Evolutionary conservation across 2,888 invertebrate genomes (phyloP).

Genomic region (Leptinotarsa juncta): DNA sequence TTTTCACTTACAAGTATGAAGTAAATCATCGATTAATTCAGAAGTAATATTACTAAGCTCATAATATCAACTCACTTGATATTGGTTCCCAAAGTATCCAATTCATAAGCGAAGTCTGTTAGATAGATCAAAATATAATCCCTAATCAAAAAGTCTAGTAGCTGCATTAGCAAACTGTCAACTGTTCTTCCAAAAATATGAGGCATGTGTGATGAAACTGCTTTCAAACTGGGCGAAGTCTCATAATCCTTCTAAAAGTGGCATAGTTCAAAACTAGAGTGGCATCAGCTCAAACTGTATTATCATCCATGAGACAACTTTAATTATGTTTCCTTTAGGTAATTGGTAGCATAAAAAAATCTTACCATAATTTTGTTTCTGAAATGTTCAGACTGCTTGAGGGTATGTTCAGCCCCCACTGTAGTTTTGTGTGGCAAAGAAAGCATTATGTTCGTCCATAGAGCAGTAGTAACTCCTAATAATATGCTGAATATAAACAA

Average conservation of each 20-base stretch:
- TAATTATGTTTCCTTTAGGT: not conserved
- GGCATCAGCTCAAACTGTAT: not conserved
- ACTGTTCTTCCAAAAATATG: conserved; percentile 86
- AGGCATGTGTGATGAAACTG: conserved; percentile 70
- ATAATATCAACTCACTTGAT: conserved; percentile 64
- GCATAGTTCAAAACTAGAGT: conserved; percentile 1
- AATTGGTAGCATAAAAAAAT: conserved; percentile 16
- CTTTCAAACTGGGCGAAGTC: conserved; percentile 44
- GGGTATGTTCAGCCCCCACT: conserved; percentile 70
- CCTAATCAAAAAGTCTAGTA: conserved; percentile 81
- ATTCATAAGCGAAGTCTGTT: conserved; percentile 69
- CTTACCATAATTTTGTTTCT: conserved; percentile 73
- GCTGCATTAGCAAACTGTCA: conserved; percentile 84
- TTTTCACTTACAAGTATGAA: not conserved
- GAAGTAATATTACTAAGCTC: not conserved
- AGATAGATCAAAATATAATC: conserved; percentile 86
- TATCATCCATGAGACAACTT: conserved; percentile 11
- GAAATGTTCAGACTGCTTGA: conserved; percentile 73
- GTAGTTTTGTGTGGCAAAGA: conserved; percentile 76
- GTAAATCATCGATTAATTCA: not conserved
- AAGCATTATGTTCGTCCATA: conserved; percentile 75
- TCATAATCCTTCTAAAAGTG: conserved; percentile 60
- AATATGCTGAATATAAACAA: conserved; percentile 54
- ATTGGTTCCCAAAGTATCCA: conserved; percentile 65
- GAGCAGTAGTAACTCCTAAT: conserved; percentile 65